Evolutionary conservation across 37 sponge, comb jelly and placozoan species (phyloP), one percentile per base, ranked within the genome.

Genomic region (Cliona cf. orientalis): DNA sequence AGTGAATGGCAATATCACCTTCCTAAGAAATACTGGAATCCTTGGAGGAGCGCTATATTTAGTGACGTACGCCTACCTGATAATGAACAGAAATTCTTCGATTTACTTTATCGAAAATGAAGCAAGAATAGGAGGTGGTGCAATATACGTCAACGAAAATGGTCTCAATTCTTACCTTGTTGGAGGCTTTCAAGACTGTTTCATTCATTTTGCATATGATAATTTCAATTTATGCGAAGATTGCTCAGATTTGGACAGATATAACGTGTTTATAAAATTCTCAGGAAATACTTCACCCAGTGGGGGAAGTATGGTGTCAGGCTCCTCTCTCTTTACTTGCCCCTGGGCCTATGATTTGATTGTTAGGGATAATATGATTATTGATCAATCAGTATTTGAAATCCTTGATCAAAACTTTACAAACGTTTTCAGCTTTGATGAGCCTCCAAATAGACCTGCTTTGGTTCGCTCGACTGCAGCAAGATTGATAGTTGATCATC

Each of bases 101-200:
- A 53, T 79, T 5, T 26, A 72, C 2, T 64, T 86, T 9, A 17
- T 21, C 1, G 35, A 60, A 22, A 86, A 86, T 36, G 3, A 19
- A 2, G 87, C 80, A 21, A 5, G 23, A n/a, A 45, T 73, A 21
- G 22, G 45, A 19, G 87, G 87, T 58, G 87, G 87, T 5, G 87
- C 80, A 21, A 28, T 86, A 0, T 86, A 66, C 38, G 29, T 63
- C 35, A 57, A 61, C 25, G 5, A 28, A 25, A 7, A 14, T 6
- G 36, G 31, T 3, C 1, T 26, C 2, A 2, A 33, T 1, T 39
- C 80, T 31, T 0, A 3, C 22, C 1, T 22, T 32, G 3, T 25
- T 22, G 19, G 22, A n/a, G 7, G 9, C 49, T 49, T 25, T 35
- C 19, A 3, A 21, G 69, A 69, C 32, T 86, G 87, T 25, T 86